Base-by-base conservation (phyloP, 2,797 vertebrate genomes). In the Clarias platycephalus region DNA sequence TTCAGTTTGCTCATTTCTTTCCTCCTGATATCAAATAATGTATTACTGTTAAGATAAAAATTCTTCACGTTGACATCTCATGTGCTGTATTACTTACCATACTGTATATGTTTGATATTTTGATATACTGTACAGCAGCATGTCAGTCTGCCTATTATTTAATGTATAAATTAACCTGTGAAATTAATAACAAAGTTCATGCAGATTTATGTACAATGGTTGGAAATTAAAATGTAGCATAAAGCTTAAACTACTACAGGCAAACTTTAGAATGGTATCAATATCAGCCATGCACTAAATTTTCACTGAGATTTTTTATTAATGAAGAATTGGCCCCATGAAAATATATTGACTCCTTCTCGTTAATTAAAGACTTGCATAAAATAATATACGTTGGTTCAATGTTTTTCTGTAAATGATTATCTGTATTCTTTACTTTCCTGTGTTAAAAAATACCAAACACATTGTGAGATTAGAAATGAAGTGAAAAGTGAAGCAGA, bases 291-390 rank as follows among this genome's bases (percentile, higher is more conserved):
- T 79, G 70, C 40, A 75, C 22, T 60, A 31, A 8, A 40, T 85
- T 67, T 89, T 89, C 87, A 92, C 87, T 80, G 87, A 63, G 90
- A 62, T 49, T 49, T 86, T 92, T 91, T 86, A 92, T 92, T 87
- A 89, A 92, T 84, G 91, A 53, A 91, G 86, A 77, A 20, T 92
- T 95, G 93, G 92, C 92, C 93, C 94, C 92, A 49, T 89, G 58
- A 89, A 90, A 90, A 88, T 86, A 86, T 60, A 83, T 78, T 84
- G 44, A 87, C 80, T 70, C 84, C 71, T 80, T 67, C 55, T 70
- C 60, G 74, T 80, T 64, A 81, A 89, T 55, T 67, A 77, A 44
- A 88, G 81, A 81, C 83, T 76, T 86, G 15, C 62, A 70, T 86
- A 87, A 88, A 83, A 86, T 85, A 86, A 81, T 82, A 87, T 88